These are phyloP conservation scores for Stictocephala bisonia DNA, from an alignment of 2,888 invertebrate genomes.

Conservation along the genomic window DNA sequence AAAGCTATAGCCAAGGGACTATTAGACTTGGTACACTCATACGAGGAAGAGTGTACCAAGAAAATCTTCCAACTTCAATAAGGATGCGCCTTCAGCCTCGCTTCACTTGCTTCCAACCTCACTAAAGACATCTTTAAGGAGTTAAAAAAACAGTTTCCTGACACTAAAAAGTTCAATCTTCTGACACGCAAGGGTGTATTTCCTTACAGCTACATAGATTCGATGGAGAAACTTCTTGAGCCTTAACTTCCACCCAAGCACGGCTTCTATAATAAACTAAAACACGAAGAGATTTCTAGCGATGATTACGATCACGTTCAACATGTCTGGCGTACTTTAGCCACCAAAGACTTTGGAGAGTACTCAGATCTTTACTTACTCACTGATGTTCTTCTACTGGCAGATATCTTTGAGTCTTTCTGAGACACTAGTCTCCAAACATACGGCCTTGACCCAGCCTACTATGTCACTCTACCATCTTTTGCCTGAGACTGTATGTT, in stretches of 20 bases:
- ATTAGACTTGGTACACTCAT: no score
- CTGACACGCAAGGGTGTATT: conserved; percentile 12
- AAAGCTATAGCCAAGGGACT: no score
- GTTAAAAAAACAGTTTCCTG: background rate
- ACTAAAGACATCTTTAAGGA: background rate
- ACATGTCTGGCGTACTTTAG: conserved; percentile 59
- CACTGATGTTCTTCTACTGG: conserved; percentile 46
- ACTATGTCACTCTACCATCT: conserved; percentile 42
- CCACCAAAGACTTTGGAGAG: conserved; percentile 59
- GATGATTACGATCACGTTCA: conserved; percentile 62
- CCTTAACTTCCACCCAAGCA: conserved; percentile 54
- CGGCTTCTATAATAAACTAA: conserved; percentile 57
- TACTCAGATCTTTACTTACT: conserved; percentile 58
- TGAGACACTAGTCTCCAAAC: conserved; percentile 20
- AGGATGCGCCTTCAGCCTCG: no score
- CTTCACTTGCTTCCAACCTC: background rate
- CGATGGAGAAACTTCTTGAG: conserved; percentile 31
- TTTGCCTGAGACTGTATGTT: conserved; percentile 36
- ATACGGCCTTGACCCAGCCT: conserved; percentile 44
- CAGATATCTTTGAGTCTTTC: conserved; percentile 50
- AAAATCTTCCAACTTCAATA: no score
- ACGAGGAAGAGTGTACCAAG: no score
- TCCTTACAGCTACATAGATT: background rate
- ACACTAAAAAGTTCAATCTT: background rate
- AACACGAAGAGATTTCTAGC: conserved; percentile 54